phyloP scores from a whole-genome alignment of 2,797 vertebrate genomes.

The Urophycis tenuis region DNA sequence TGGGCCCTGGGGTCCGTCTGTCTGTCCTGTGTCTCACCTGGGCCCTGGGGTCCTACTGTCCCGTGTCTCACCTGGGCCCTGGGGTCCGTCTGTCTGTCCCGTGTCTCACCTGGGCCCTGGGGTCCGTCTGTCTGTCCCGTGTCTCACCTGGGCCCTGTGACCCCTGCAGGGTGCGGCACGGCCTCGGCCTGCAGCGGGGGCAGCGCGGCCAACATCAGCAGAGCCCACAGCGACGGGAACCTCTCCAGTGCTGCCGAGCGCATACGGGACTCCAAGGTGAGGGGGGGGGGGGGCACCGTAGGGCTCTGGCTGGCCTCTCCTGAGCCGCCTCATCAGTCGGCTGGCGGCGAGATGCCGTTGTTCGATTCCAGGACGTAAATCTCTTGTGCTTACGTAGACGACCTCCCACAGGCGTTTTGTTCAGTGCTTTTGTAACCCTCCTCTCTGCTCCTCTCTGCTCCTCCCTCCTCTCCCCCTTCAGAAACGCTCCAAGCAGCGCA shows the following conservation, averaged over 20 bases:
- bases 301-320: too few relatives aligned
- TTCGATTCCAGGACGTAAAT: background rate
- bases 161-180: constrained; percentile 43
- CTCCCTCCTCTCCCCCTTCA: constrained; percentile 43
- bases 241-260: constrained; percentile 92
- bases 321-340: too few relatives aligned
- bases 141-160: too few relatives aligned
- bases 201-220: constrained; percentile 90
- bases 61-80: too few relatives aligned
- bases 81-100: too few relatives aligned
- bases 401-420: background rate
- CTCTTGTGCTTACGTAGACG: background rate
- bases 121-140: background rate
- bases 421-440: background rate
- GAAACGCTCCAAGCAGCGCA: constrained; percentile 97
- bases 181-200: constrained; percentile 67
- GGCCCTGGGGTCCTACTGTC: too few relatives aligned
- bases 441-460: background rate
- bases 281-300: too few relatives aligned
- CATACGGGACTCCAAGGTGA: constrained; percentile 96
- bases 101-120: too few relatives aligned
- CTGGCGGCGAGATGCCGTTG: too few relatives aligned
- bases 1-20: too few relatives aligned
- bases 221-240: constrained; percentile 96
- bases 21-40: too few relatives aligned